Base-by-base conservation (phyloP, 2,113 vertebrate genomes). In the Cinclus cinclus region DNA sequence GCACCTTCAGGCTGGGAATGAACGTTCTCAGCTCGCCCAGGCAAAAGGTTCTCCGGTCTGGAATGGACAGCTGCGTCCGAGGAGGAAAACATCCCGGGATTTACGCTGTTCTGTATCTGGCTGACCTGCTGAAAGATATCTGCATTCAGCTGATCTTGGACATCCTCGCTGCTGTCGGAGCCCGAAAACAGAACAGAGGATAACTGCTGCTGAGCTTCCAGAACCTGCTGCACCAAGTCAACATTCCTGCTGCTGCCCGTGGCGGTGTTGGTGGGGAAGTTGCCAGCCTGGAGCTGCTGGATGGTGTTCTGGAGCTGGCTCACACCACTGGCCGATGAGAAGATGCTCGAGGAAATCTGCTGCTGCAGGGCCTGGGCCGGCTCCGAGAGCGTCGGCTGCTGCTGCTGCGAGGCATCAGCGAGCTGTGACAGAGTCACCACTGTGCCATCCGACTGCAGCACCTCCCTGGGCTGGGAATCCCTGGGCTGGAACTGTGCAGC, bases 281-380 rank as follows among this genome's bases (percentile, higher is more conserved):
- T 99, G 50, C 99, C 98, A 16, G 99, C 98, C 89, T 99, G 99
- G 76, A 99, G 98, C 73, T 99, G 99, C 83, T 99, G 98, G 78
- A 99, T 99, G 9, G 99, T 99, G 90, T 98, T 99, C 96, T 99
- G 99, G 31, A 99, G 97, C 96, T 99, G 99, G 46, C 98, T 98
- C 70, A 99, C 98, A 8, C 99, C 96, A 0, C 86, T 98, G 21
- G 98, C 98, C 7, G 98, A 95, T 3, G 99, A 97, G 76, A 98
- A 99, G 74, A 99, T 98, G 83, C 98, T 97, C 0, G 98, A 97
- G 15, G 99, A 97, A 49, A 99, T 98, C 93, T 98, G 98, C 59
- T 98, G 99, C 91, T 99, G 99, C 63, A 98, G 75, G 12, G 98
- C 97, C 94, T 99, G 99, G 83, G 98, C 96, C 30, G 99, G 98